Conservation (phyloP, 2,797 vertebrate species). For the Cyprinodon diabolis region DNA sequence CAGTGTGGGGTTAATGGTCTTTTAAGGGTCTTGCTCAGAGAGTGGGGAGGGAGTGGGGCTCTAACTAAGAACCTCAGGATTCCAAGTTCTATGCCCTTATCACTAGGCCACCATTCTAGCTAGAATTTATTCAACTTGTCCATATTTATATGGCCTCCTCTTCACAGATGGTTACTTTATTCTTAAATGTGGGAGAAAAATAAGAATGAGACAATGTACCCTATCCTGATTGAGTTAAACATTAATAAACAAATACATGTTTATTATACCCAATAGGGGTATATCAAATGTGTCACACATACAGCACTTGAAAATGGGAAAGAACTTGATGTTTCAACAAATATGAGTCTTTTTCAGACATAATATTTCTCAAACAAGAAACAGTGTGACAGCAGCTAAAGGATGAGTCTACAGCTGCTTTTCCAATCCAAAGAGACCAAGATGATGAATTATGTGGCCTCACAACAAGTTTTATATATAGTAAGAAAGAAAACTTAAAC, state of each 20-base stretch:
- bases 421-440: constrained; percentile 7
- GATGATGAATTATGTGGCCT: background rate
- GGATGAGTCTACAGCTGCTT: constrained; percentile 11
- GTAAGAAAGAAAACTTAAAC: constrained; percentile 23
- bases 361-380: background rate
- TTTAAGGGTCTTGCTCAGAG: no score
- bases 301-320: background rate
- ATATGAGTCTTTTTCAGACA: no score
- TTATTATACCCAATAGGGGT: background rate
- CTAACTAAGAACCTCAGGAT: no score
- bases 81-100: no score
- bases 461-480: background rate
- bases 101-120: no score
- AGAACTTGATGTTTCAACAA: no score
- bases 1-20: no score
- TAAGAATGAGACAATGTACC: background rate
- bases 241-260: background rate
- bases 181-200: background rate
- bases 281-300: background rate
- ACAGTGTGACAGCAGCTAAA: background rate
- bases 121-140: no score
- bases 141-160: no score
- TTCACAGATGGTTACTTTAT: background rate
- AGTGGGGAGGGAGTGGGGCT: no score
- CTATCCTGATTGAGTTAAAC: background rate